phyloP scores from a whole-genome alignment of 2,797 vertebrate species.

The Picus viridis region DNA sequence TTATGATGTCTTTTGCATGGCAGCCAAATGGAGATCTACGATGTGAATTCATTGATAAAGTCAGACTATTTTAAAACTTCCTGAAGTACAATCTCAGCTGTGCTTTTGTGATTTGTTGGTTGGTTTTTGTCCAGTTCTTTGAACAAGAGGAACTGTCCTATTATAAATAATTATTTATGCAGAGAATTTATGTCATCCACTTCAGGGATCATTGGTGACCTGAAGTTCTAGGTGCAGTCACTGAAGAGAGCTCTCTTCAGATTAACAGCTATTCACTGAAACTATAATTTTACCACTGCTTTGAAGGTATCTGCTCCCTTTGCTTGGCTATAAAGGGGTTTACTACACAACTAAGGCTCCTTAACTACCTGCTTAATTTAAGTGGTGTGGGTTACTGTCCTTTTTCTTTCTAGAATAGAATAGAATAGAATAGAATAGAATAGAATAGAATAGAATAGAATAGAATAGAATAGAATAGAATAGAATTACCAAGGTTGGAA shows the following conservation, averaged over 20 bases:
- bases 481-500: too few relatives aligned
- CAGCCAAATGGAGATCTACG: background rate
- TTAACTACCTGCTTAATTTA: background rate
- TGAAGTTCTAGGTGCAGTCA: background rate
- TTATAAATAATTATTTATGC: background rate
- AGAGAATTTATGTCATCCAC: background rate
- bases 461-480: too few relatives aligned
- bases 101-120: background rate
- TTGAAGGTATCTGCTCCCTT: background rate
- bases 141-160: background rate
- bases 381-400: background rate
- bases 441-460: too few relatives aligned
- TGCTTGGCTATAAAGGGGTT: accelerated
- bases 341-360: background rate
- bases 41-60: background rate
- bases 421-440: too few relatives aligned
- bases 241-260: background rate
- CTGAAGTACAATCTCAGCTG: background rate
- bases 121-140: background rate
- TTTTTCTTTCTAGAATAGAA: background rate
- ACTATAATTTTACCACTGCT: background rate
- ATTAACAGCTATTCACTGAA: background rate
- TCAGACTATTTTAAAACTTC: background rate
- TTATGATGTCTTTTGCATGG: background rate
- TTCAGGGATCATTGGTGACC: background rate